Evolutionary conservation across 2,113 vertebrate species (phyloP), one percentile per base, ranked within the genome.

Genomic region (Mungos mungo): DNA sequence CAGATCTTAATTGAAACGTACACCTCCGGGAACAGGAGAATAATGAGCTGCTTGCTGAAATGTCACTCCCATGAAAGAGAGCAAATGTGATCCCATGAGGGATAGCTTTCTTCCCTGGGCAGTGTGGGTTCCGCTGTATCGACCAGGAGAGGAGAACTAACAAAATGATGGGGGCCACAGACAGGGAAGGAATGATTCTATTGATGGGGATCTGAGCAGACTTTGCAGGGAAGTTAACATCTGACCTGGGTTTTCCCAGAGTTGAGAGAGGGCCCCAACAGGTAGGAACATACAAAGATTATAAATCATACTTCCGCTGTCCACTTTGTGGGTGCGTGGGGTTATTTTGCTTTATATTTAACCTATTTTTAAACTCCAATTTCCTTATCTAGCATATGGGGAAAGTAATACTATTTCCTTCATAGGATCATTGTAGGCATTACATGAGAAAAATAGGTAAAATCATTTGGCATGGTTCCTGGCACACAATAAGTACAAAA

Each of bases 331-430:
- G 47, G 2, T 41, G 2, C 29, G 3, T 1, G 7, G 50, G 54
- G 14, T 52, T 92, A 50, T 84, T 93, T 93, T 54, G n/a, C 41
- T 85, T 92, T 69, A 25, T 90, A 69, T 84, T 84, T 38, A 92
- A 33, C 21, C 19, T 84, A 15, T 57, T 88, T 88, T 57, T 54
- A 96, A 96, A n/a, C 65, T 93, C 25, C 29, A 77, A 14, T 90
- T 96, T 92, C 10, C 16, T 94, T 77, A 47, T 54, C 29, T 84
- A 96, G 85, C 71, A 96, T 71, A 94, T 94, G 71, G 96, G 21
- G 19, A 3, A 94, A 84, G 93, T 87, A 92, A 88, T 85, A 38
- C 13, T 19, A 10, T 52, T 52, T 60, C 31, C 10, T 97, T 93
- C 29, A 54, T 72, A 85, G 92, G 79, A 93, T 87, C 79, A 80